Conservation (phyloP, 2,113 vertebrate genomes). For the Tenebrosternarchus preto region DNA sequence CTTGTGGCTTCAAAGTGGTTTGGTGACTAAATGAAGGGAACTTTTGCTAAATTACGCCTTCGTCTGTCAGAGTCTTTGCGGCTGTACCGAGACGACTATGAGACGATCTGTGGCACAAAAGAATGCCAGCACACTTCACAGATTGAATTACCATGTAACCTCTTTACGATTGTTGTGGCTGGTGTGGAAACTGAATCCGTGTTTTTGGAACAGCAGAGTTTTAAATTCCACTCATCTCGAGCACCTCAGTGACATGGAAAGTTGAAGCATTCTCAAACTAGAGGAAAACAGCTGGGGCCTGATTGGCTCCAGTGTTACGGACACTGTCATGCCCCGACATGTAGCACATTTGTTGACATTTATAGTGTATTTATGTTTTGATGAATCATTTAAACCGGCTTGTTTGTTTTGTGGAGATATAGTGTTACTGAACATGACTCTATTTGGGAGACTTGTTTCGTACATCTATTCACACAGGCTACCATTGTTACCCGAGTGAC, state of each 20-base stretch:
- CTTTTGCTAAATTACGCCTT: background rate
- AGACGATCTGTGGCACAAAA: background rate
- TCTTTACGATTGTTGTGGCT: constrained; percentile 36
- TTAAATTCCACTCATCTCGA: background rate
- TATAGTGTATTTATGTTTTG: background rate
- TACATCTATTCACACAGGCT: background rate
- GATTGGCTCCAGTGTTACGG: background rate
- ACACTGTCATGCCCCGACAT: background rate
- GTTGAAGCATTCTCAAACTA: background rate
- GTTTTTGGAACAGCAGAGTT: background rate
- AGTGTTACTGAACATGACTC: no score
- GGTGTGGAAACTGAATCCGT: background rate
- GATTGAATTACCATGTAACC: constrained; percentile 22
- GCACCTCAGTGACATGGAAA: background rate
- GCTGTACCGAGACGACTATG: background rate
- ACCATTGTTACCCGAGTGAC: background rate
- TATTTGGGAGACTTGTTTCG: background rate
- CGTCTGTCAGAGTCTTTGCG: background rate
- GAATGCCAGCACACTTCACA: background rate
- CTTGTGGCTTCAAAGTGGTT: background rate
- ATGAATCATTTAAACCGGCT: no score
- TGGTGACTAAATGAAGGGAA: no score
- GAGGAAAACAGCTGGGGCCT: background rate
- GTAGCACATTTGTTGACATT: background rate
- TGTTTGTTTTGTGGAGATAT: no score